A percentile compares a stretch with the other conserved stretches of the same genome.
Evolutionary conservation across 2,888 invertebrate species (phyloP).

Genomic region (Nymphalis polychloros): DNA sequence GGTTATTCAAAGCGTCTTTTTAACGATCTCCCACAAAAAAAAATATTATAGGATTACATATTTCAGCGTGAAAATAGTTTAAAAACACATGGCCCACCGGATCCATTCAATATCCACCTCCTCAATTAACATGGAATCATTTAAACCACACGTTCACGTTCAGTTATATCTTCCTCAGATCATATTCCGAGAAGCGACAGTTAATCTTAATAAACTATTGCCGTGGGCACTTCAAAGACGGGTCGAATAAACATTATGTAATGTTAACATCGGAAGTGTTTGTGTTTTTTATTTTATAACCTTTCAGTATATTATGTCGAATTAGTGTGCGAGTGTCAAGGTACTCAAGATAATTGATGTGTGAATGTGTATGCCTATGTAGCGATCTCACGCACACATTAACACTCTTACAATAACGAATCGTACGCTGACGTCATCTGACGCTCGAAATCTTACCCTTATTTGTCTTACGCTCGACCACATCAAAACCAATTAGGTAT

Average conservation of each 20-base stretch:
- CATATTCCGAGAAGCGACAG: slow-evolving; percentile 43
- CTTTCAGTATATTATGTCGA: neutral
- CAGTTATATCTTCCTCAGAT: slow-evolving; percentile 12
- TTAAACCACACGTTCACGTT: neutral
- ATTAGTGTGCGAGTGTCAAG: neutral
- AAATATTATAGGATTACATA: too few relatives aligned
- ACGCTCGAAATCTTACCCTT: too few relatives aligned
- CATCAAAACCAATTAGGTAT: too few relatives aligned
- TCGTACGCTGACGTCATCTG: too few relatives aligned
- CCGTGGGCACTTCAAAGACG: slow-evolving; percentile 48
- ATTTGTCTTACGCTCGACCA: too few relatives aligned
- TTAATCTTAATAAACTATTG: slow-evolving; percentile 48
- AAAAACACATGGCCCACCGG: slow-evolving; percentile 3
- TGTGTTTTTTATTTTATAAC: neutral
- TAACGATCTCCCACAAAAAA: too few relatives aligned
- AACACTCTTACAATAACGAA: too few relatives aligned
- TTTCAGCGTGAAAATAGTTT: neutral
- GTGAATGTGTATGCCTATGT: too few relatives aligned
- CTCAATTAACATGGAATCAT: slow-evolving; percentile 1
- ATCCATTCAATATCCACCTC: neutral
- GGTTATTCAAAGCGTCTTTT: too few relatives aligned
- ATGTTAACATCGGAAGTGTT: neutral
- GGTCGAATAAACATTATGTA: slow-evolving; percentile 3
- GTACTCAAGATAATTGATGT: too few relatives aligned
- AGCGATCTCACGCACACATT: too few relatives aligned